Base-by-base conservation (phyloP, 1,140 invertebrate genomes). In the Trichonephila clavipes region DNA sequence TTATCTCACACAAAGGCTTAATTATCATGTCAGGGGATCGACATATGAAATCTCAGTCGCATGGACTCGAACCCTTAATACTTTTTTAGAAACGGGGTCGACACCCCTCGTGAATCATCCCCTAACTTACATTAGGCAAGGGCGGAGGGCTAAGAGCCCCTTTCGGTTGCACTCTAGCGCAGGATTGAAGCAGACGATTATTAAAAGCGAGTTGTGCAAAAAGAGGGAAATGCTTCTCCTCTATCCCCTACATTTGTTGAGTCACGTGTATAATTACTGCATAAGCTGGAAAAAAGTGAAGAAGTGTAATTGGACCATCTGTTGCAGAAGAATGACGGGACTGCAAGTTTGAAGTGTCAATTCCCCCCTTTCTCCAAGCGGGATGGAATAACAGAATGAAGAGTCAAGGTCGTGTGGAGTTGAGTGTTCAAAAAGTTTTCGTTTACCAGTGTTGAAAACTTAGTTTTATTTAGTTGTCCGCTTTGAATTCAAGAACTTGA, bases 251-350 rank as follows among this genome's bases (percentile, higher is more conserved):
- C 28, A 72, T 72, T 72, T 72, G 69, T 72, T 72, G 69, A 72
- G 69, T 72, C 69, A 72, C 69, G 28, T 16, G 12, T 34, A 72
- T 72, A 72, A 72, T 72, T 24, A 72, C 69, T 14, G 69, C 16
- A 72, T 72, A 72, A 72, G 69, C 69, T 72, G 69, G 24, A 72
- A 72, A 72, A 72, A 72, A 24, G 69, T 72, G 24, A 72, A 24
- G 14, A 72, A 34, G n/a, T 72, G 24, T 34, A 72, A 72, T 72
- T 72, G 69, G 28, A 72, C 69, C 69, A 72, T 72, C 69, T 72
- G 69, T 72, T 72, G 69, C 69, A 12, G 24, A 0, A 14, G 10
- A 14, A 72, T 21, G 21, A 16, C 12, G 51, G 51, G 1, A 51
- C 51, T 10, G 51, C 51, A 51, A 51, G 51, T 51, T 40, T 18